Conservation (phyloP, 2,797 vertebrate genomes). For the Choloepus didactylus region DNA sequence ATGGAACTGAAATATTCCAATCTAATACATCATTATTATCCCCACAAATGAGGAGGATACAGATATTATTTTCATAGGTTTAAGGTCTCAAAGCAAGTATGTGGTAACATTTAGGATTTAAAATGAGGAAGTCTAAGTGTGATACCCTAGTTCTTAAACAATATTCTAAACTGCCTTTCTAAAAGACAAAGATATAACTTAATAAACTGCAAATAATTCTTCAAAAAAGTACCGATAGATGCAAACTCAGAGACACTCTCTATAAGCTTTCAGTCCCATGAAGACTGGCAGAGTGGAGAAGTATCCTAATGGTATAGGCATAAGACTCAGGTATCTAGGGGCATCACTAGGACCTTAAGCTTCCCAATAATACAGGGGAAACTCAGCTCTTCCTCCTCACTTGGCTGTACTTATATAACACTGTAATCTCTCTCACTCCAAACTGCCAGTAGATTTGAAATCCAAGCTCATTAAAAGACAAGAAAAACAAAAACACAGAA, state of each 20-base stretch:
- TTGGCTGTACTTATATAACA: not conserved
- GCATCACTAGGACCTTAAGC: not conserved
- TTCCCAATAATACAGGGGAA: not conserved
- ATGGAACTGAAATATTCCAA: not conserved
- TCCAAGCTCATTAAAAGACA: not conserved
- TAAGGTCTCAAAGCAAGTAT: not conserved
- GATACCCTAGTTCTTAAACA: not conserved
- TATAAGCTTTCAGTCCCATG: not conserved
- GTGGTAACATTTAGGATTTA: not conserved
- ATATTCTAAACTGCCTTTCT: not conserved
- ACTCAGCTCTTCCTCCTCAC: not conserved
- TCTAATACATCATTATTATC: not conserved
- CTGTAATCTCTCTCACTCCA: not conserved
- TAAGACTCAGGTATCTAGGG: not conserved
- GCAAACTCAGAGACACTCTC: not conserved
- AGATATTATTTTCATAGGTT: not conserved
- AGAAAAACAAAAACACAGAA: not conserved
- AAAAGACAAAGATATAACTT: not conserved
- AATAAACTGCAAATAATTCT: not conserved
- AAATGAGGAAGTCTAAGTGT: not conserved
- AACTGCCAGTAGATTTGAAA: not conserved
- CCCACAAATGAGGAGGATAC: not conserved
- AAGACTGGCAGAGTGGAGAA: not conserved
- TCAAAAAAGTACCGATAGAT: not conserved
- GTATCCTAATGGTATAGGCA: not conserved